phyloP scores from a whole-genome alignment of 2,797 vertebrate species.

The Alca torda region DNA sequence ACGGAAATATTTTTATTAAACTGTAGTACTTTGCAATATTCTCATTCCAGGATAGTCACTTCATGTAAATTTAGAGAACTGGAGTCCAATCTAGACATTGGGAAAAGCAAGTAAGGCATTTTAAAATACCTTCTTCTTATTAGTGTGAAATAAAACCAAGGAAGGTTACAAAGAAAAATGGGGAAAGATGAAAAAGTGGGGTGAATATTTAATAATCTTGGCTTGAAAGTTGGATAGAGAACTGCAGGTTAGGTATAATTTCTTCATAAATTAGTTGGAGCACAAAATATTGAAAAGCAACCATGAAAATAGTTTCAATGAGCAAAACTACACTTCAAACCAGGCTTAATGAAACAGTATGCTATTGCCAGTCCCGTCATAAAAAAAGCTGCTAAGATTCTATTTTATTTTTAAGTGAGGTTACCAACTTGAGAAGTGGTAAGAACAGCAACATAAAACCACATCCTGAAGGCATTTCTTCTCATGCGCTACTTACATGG shows the following conservation, averaged over 20 bases:
- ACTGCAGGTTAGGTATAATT: not conserved
- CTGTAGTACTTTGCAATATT: not conserved
- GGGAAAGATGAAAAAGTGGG: not conserved
- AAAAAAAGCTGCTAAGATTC: not conserved
- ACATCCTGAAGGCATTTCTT: not conserved
- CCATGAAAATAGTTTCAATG: not conserved
- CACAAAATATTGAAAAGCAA: not conserved
- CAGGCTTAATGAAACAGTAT: not conserved
- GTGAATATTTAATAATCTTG: not conserved
- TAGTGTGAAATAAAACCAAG: not conserved
- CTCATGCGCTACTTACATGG: slow-evolving; percentile 81
- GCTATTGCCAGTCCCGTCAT: not conserved
- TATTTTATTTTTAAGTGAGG: not conserved
- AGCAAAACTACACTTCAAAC: not conserved
- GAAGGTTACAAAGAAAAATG: not conserved
- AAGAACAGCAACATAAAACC: not conserved
- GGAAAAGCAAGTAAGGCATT: not conserved
- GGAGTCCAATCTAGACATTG: not conserved
- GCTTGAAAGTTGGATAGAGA: not conserved
- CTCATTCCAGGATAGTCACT: not conserved
- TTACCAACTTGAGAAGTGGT: not conserved
- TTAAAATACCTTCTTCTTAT: not conserved
- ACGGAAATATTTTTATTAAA: not conserved
- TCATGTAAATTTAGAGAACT: not conserved
- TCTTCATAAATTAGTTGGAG: not conserved